phyloP scores from a whole-genome alignment of 2,888 invertebrate species.

The Antheraea yamamai region DNA sequence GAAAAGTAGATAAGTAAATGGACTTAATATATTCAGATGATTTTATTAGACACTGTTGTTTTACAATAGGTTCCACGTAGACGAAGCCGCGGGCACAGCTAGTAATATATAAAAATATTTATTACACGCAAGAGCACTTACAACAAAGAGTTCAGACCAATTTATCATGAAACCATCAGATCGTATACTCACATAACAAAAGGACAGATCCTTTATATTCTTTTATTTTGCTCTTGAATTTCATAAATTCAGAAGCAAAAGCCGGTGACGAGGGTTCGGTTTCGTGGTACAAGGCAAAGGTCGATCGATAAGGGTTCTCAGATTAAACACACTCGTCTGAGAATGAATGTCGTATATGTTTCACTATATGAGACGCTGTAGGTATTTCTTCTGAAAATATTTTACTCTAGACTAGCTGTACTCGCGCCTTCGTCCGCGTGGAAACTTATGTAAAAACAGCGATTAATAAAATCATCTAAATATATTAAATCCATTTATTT shows the following conservation, averaged over 20 bases:
- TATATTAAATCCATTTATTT: too few species aligned
- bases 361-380: too few species aligned
- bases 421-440: too few species aligned
- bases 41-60: too few species aligned
- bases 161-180: not conserved
- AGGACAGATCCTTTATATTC: not conserved
- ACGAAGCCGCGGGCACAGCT: too few species aligned
- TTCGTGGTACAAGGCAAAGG: not conserved
- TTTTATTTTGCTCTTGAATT: not conserved
- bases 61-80: too few species aligned
- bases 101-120: not conserved
- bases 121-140: not conserved
- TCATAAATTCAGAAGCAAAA: not conserved
- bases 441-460: too few species aligned
- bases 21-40: too few species aligned
- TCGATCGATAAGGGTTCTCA: not conserved
- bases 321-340: not conserved
- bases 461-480: too few species aligned
- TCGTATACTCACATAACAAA: not conserved
- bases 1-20: too few species aligned
- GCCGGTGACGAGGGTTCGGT: conserved; percentile 5
- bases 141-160: not conserved
- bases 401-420: too few species aligned
- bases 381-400: not conserved
- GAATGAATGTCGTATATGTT: not conserved